phyloP scores from a whole-genome alignment of 2,888 invertebrate species.

The Eilema caniola region DNA sequence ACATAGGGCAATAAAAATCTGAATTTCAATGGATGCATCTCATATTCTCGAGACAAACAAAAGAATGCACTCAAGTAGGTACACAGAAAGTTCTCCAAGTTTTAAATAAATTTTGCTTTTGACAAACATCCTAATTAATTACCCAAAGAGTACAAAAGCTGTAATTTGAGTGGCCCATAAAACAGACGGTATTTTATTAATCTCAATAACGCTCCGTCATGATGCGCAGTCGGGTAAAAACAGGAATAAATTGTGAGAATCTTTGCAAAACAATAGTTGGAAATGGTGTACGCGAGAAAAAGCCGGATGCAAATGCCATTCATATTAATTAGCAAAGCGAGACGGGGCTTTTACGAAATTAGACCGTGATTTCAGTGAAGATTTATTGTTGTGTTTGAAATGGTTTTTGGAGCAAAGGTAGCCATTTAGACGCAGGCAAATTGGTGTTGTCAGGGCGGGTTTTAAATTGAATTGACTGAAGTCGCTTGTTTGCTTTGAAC shows the following conservation, averaged over 20 bases:
- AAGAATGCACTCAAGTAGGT: constrained; percentile 8
- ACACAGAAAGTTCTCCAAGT: constrained; percentile 10
- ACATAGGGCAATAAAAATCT: neutral
- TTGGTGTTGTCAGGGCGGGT: constrained; percentile 81
- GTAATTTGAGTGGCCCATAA: constrained; percentile 71
- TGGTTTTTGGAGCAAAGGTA: constrained; percentile 84
- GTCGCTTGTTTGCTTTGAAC: constrained; percentile 72
- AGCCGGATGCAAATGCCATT: constrained; percentile 87
- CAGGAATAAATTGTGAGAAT: constrained; percentile 85
- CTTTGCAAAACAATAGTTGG: constrained; percentile 87
- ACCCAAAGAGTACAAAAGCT: constrained; percentile 63
- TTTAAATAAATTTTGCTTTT: constrained; percentile 26
- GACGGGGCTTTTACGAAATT: constrained; percentile 87
- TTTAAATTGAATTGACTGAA: constrained; percentile 83
- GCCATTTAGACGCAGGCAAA: constrained; percentile 83
- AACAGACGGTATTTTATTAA: constrained; percentile 75
- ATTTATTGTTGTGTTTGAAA: constrained; percentile 86
- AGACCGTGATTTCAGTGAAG: constrained; percentile 86
- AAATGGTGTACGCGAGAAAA: constrained; percentile 85
- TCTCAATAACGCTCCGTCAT: constrained; percentile 73
- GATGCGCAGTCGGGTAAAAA: constrained; percentile 79
- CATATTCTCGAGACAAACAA: neutral
- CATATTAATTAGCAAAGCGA: constrained; percentile 87
- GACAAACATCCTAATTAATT: constrained; percentile 45
- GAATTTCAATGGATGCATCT: neutral